Percentiles rank a stretch among this genome's conserved stretches.
Evolutionary conservation across 2,888 invertebrate species (phyloP).

Genomic region (Chorisops tibialis): DNA sequence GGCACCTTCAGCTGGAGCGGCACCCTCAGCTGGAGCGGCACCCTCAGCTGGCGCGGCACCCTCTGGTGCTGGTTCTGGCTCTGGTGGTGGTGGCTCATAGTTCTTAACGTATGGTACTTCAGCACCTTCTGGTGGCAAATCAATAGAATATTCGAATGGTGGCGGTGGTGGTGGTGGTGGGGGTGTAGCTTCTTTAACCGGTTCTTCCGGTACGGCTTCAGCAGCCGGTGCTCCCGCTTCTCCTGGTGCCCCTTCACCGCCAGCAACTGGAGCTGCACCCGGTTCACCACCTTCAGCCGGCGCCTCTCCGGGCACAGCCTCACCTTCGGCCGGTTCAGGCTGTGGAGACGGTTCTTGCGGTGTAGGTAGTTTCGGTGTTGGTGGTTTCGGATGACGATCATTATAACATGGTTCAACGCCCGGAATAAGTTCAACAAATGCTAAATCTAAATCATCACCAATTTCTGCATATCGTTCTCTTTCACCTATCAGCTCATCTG

Average conservation of each 20-base stretch:
- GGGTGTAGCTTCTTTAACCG: slow-evolving; percentile 42
- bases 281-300: slow-evolving; percentile 38
- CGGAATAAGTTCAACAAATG: slow-evolving; percentile 79
- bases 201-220: slow-evolving; percentile 44
- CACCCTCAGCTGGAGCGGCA: slow-evolving; percentile 42
- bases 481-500: slow-evolving; percentile 80
- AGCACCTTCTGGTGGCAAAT: slow-evolving; percentile 53
- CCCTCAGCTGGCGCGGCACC: slow-evolving; percentile 44
- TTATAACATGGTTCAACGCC: slow-evolving; percentile 56
- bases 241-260: slow-evolving; percentile 9
- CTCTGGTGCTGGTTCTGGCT: slow-evolving; percentile 40
- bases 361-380: slow-evolving; percentile 48
- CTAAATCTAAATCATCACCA: slow-evolving; percentile 89
- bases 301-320: slow-evolving; percentile 33
- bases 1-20: slow-evolving; percentile 43
- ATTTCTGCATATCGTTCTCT: slow-evolving; percentile 91
- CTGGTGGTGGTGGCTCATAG: slow-evolving; percentile 50
- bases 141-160: slow-evolving; percentile 52
- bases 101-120: slow-evolving; percentile 53
- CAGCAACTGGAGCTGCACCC: slow-evolving; percentile 31
- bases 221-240: slow-evolving; percentile 39
- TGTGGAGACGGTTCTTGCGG: slow-evolving; percentile 48
- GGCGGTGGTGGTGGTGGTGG: slow-evolving; percentile 52
- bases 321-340: slow-evolving; percentile 35
- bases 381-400: slow-evolving; percentile 51